Percentiles rank a stretch among this genome's conserved stretches.
Conservation (phyloP, 2,113 vertebrate species). For the Ceyx cyanopectus region DNA sequence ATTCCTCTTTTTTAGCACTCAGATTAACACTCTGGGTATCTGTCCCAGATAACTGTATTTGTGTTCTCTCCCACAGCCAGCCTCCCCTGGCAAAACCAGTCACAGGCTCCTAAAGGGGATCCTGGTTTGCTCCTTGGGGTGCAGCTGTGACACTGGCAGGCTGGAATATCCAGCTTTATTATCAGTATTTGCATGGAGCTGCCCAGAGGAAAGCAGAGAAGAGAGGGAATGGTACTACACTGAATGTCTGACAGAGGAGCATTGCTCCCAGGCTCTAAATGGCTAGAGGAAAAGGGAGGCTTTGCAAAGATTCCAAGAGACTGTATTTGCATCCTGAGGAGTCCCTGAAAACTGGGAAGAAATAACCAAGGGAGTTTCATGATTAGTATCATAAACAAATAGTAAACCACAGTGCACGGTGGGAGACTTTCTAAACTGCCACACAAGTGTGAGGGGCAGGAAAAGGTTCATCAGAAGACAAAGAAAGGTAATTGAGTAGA, state of each 20-base stretch:
- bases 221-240: neutral
- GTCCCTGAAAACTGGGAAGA: neutral
- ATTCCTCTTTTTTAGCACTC: neutral
- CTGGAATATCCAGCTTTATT: neutral
- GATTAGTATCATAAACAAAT: neutral
- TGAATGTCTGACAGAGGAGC: neutral
- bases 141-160: no score
- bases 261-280: neutral
- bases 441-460: neutral
- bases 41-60: neutral
- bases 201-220: neutral
- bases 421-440: neutral
- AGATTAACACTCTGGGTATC: neutral
- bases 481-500: neutral
- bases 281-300: neutral
- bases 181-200: neutral
- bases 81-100: neutral
- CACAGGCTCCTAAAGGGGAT: no score
- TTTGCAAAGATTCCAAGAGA: neutral
- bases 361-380: neutral
- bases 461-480: neutral
- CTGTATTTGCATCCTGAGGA: neutral
- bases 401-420: neutral
- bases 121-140: neutral
- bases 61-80: neutral